Base-by-base conservation (phyloP, 1,140 invertebrate genomes). In the Drosophila lacteicornis region DNA sequence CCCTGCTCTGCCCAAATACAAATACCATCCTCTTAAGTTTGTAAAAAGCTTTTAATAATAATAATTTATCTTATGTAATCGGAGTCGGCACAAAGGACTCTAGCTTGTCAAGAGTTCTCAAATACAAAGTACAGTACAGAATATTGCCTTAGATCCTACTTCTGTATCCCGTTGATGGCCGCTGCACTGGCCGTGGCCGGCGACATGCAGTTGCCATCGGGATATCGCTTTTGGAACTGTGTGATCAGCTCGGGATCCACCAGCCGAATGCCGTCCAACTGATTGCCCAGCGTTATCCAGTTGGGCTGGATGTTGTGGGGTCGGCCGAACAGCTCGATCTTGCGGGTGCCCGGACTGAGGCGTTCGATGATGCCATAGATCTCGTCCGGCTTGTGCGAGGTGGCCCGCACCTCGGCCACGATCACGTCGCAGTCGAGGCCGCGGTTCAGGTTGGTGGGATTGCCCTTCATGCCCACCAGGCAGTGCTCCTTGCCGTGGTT, bases 401-500 rank as follows among this genome's bases (percentile, higher is more conserved):
- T 99, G 5, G 98, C 98, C 55, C 99, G 94, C 0, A 99, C 98
- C 94, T 99, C 99, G 0, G 98, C 98, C 0, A 99, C 99, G 70
- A 99, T 99, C 9, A 99, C 98, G 93, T 99, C 98, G 93, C 98
- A 99, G 93, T 99, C 99, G 11, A 99, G 93, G 0, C 98, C 98
- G 42, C 97, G 94, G 94, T 99, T 99, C 15, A 99, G 94, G 90
- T 97, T 96, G 63, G 96, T 95, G 0, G 98, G 98, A 93, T 97
- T 97, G 0, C 98, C 99, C 93, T 99, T 99, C 95, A 98, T 98
- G 19, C 98, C 98, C 30, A 98, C 98, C 75, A 99, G 93, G 94
- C 99, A 99, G 92, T 99, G 99, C 93, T 99, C 99, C 93, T 99
- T 99, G 15, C 98, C 99, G 93, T 99, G 99, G 93, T 99, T 99